phyloP scores from a whole-genome alignment of 2,113 vertebrate genomes.

The Nipponia nippon region DNA sequence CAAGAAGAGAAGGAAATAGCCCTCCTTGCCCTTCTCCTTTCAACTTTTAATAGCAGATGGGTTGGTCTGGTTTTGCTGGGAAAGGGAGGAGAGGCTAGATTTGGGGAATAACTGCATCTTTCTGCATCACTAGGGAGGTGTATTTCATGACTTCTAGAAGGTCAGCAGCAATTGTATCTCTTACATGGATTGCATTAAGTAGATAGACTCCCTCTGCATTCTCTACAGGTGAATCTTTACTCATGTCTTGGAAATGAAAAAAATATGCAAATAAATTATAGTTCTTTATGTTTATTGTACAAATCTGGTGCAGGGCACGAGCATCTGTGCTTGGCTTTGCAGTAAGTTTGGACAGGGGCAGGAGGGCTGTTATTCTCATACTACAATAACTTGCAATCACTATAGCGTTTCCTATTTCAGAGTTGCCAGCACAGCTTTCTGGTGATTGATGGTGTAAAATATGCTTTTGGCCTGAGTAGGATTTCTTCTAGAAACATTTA shows the following conservation, averaged over 20 bases:
- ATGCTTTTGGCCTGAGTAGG: neutral
- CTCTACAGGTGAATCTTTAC: neutral
- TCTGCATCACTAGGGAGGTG: conserved; percentile 69
- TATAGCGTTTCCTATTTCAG: neutral
- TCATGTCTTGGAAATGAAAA: neutral
- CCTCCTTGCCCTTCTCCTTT: conserved; percentile 61
- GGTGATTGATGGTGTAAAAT: conserved; percentile 13
- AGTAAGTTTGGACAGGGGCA: neutral
- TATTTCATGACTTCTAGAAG: conserved; percentile 72
- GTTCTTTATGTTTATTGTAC: neutral
- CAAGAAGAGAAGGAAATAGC: conserved; percentile 59
- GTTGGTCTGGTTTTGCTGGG: conserved; percentile 71
- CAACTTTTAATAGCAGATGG: conserved; percentile 78
- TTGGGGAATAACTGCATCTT: conserved; percentile 64
- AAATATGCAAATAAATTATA: neutral
- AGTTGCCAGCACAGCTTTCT: conserved; percentile 28
- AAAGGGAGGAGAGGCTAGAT: conserved; percentile 64
- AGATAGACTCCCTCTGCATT: neutral
- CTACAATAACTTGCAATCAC: neutral
- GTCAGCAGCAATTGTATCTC: conserved; percentile 75
- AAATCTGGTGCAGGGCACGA: neutral
- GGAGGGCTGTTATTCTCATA: neutral
- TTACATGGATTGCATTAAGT: conserved; percentile 79
- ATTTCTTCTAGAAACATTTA: conserved; percentile 40
- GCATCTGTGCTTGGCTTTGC: neutral